Evolutionary conservation across 2,113 vertebrate species (phyloP), one percentile per base, ranked within the genome.

Genomic region (Drymodes brunneopygia): DNA sequence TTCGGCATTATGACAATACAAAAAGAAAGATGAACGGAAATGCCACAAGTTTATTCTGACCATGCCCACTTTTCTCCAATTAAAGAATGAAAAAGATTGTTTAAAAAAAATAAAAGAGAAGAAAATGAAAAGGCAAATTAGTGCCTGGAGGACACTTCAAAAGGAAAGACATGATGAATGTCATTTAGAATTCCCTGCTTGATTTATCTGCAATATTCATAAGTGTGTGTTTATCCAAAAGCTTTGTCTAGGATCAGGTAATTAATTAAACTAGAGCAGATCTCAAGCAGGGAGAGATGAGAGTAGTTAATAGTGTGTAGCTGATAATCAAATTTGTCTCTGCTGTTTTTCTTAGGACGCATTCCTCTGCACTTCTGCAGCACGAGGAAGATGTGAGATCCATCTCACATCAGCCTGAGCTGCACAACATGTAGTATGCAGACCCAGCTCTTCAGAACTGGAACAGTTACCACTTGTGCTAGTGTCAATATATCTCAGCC

Each of bases 221-320:
- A 95, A 92, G 71, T 74, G 42, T 81, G 24, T 88, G 56, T 95
- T 93, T 92, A 88, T 86, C 72, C 83, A 79, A 86, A 96, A 80
- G 72, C 81, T 95, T 97, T 95, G 81, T 94, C 84, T 94, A 10
- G 0, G 62, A 95, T 88, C 69, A 88, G 48, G 79, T 80, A 94
- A 96, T 94, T 93, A 97, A 94, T 96, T 96, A 89, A 88, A 81
- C 66, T 53, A 67, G 80, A 79, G 56, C 62, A 58, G 70, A 91
- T 85, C 42, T 96, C 91, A 88, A 89, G 65, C 80, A 91, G 66
- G 47, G 45, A 81, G n/a, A 85, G 44, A 61, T 81, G 71, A 86
- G 40, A 77, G 51, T 29, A 93, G 28, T 70, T 96, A 90, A 69
- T 38, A 70, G 16, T 6, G 29, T 83, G 73, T 64, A 64, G 60